Evolutionary conservation across 2,888 invertebrate species (phyloP).

Genomic region (Oscheius sp.): DNA sequence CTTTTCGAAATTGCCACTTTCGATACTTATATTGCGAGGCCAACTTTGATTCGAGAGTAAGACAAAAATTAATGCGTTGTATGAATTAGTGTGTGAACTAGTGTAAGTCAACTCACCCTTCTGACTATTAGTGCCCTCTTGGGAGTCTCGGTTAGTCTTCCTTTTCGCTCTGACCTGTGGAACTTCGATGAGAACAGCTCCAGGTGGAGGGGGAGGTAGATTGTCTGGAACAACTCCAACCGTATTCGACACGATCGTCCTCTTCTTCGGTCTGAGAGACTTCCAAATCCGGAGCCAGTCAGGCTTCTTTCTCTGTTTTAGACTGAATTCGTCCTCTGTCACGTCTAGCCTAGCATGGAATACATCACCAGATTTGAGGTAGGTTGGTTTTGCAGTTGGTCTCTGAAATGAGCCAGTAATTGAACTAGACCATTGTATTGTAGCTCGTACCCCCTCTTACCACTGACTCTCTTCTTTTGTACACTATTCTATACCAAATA

Average conservation of each 20-base stretch:
- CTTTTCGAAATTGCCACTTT: no score
- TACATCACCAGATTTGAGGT: conserved; percentile 4
- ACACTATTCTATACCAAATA: no score
- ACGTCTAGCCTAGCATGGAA: conserved; percentile 8
- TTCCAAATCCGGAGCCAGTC: conserved; percentile 5
- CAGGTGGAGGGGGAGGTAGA: conserved; percentile 11
- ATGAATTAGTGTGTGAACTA: no score
- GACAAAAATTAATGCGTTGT: no score
- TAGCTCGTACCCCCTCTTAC: neutral
- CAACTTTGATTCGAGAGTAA: no score
- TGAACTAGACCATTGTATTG: neutral
- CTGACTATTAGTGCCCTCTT: no score
- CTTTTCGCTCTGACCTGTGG: conserved; percentile 1
- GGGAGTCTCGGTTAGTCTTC: no score
- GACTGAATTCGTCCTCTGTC: neutral
- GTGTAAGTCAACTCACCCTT: no score
- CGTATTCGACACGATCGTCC: conserved; percentile 9
- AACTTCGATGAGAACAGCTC: conserved; percentile 11
- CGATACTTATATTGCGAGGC: no score
- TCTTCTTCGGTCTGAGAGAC: neutral
- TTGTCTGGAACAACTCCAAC: conserved; percentile 9
- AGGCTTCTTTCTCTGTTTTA: conserved; percentile 1
- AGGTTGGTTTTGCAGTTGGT: neutral
- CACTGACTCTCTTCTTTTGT: no score
- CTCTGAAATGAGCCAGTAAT: neutral